Base-by-base conservation (phyloP, 1,140 invertebrate genomes). In the Zaprionus ornatus region DNA sequence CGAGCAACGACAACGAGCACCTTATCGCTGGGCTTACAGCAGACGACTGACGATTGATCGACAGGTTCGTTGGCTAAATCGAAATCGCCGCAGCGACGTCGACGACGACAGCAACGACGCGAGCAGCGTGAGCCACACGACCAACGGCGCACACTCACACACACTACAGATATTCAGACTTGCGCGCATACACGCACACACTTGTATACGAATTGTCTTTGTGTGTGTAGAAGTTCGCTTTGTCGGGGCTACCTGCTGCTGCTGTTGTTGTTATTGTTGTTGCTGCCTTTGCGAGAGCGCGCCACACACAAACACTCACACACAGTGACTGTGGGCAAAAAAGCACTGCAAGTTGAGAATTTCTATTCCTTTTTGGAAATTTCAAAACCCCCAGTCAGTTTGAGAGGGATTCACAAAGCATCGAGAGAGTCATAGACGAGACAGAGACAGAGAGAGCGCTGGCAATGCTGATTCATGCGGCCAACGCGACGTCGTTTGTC, bases 31-130 rank as follows among this genome's bases (percentile, higher is more conserved):
- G 90, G 84, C 84, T 86, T 77, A 83, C 74, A 80, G 84, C 84
- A 82, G 84, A 92, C 84, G 91, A 92, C 76, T 92, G 91, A 92
- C 79, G 77, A 86, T 90, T 92, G 91, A 92, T 92, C 91, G 91
- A 92, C 91, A 92, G 91, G 91, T 92, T 92, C 70, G 87, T 81
- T 74, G 87, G 84, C 86, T 91, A 92, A 92, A 91, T 87, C 79
- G 83, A 92, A 92, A 88, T 91, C 69, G 83, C 88, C 70, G 87
- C 74, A 79, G 81, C 83, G 76, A 32, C 29, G 29, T 32, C 29
- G 29, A 32, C 29, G 2, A 27, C 27, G 27, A 10, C 25, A 6
- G 5, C 25, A 25, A 25, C 72, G 82, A 77, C 77, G 86, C 77
- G 65, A 84, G 69, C 63, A 62, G 54, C 65, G 75, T 32, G 19